A percentile compares a stretch with the other conserved stretches of the same genome.
phyloP scores from a whole-genome alignment of 2,888 invertebrate species.

The Scaptomyza tumidula region DNA sequence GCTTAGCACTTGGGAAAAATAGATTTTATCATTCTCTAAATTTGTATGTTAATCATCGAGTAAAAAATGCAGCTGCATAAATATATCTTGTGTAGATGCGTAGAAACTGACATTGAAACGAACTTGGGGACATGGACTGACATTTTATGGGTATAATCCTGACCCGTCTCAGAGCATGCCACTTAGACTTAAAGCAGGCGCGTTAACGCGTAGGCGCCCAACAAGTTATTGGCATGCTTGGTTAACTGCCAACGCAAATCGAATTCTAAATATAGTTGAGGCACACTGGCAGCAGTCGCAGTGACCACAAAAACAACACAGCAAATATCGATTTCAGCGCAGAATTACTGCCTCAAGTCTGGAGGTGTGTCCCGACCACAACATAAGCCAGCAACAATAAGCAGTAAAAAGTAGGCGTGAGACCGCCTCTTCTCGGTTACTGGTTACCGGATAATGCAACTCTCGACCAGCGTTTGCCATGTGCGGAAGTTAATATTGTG shows the following conservation, averaged over 20 bases:
- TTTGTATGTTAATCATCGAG: constrained; percentile 2
- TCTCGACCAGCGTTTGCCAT: constrained; percentile 57
- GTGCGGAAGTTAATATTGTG: constrained; percentile 59
- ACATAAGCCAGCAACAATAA: constrained; percentile 20
- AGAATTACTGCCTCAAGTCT: constrained; percentile 40
- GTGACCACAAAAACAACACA: constrained; percentile 58
- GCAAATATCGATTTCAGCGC: constrained; percentile 69
- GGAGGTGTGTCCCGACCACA: constrained; percentile 55
- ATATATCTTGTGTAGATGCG: not conserved
- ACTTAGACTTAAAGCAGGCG: constrained; percentile 2
- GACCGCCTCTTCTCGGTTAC: constrained; percentile 34
- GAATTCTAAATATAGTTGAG: constrained; percentile 65
- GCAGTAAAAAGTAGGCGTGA: constrained; percentile 29
- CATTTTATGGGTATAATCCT: constrained; percentile 20
- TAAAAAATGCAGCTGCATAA: constrained; percentile 10
- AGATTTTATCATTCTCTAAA: not conserved
- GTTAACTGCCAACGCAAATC: constrained; percentile 64
- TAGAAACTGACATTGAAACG: constrained; percentile 70
- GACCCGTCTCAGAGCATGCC: constrained; percentile 2
- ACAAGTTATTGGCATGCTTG: constrained; percentile 51
- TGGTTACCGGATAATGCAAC: constrained; percentile 48
- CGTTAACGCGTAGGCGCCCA: constrained; percentile 37
- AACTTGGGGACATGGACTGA: constrained; percentile 70
- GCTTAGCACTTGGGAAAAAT: not conserved
- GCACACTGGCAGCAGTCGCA: constrained; percentile 26